Evolutionary conservation across 2,797 vertebrate species (phyloP).

Genomic region (Carcharodon carcharias): DNA sequence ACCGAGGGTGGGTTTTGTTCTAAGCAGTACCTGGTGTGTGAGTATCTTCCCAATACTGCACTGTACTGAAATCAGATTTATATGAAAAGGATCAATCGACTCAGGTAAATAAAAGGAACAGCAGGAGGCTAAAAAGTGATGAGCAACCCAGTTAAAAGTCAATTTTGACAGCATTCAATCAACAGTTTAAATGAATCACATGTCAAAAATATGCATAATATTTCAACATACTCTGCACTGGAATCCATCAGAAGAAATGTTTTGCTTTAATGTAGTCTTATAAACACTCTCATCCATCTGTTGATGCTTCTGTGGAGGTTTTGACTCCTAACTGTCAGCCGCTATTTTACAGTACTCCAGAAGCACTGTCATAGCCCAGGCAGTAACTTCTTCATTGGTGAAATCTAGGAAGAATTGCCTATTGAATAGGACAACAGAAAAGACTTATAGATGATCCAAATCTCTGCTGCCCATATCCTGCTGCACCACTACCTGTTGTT

Average conservation of each 20-base stretch:
- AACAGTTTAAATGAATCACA: not conserved
- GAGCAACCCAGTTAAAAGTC: not conserved
- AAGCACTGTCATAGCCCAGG: not conserved
- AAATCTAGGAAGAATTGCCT: not conserved
- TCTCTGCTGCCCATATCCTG: not conserved
- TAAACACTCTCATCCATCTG: not conserved
- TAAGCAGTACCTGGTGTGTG: not conserved
- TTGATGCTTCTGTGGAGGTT: not conserved
- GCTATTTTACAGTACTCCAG: not conserved
- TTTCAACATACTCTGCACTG: not conserved
- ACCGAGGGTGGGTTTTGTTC: not conserved
- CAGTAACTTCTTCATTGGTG: not conserved
- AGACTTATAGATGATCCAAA: not conserved
- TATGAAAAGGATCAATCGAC: not conserved
- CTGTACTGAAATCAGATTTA: not conserved
- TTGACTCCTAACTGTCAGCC: not conserved
- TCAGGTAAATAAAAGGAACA: not conserved
- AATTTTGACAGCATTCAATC: not conserved
- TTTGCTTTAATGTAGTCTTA: not conserved
- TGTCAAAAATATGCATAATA: not conserved
- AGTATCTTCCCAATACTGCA: not conserved
- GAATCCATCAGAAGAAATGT: not conserved
- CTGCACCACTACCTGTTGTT: not conserved
- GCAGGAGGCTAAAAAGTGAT: not conserved
- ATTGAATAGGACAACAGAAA: not conserved